Evolutionary conservation across 2,888 invertebrate genomes (phyloP).

Genomic region (Eueremaeus valkanovi): DNA sequence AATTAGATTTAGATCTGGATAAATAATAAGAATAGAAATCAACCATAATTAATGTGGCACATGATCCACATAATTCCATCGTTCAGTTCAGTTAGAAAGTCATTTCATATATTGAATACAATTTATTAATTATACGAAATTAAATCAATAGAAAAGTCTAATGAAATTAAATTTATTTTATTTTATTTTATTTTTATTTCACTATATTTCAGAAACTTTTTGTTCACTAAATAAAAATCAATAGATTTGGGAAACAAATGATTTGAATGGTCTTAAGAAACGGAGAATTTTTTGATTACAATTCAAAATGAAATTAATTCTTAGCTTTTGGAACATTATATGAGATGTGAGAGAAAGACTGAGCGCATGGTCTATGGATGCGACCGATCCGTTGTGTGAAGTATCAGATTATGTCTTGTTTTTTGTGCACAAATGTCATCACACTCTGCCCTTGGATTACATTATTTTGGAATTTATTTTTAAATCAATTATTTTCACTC

Average conservation of each 20-base stretch:
- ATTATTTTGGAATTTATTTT: no score
- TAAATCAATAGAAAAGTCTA: not conserved
- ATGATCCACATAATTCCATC: constrained; percentile 11
- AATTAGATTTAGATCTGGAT: not conserved
- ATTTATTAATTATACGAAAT: not conserved
- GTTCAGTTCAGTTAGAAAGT: not conserved
- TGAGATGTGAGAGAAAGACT: not conserved
- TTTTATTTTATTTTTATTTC: not conserved
- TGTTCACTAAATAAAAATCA: no score
- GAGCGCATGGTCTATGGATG: constrained; percentile 21
- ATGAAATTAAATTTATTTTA: not conserved
- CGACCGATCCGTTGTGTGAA: not conserved
- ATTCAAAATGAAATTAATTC: not conserved
- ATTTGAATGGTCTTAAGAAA: no score
- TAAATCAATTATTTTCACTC: no score
- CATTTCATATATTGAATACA: not conserved
- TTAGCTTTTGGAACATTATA: not conserved
- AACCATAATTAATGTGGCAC: not conserved
- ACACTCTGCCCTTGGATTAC: not conserved
- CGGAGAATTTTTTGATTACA: no score
- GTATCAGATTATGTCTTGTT: not conserved
- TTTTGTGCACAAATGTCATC: not conserved
- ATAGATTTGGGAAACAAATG: no score
- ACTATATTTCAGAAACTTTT: no score
- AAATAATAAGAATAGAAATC: not conserved